phyloP scores from a whole-genome alignment of 2,888 invertebrate species.

The Gortyna flavago region DNA sequence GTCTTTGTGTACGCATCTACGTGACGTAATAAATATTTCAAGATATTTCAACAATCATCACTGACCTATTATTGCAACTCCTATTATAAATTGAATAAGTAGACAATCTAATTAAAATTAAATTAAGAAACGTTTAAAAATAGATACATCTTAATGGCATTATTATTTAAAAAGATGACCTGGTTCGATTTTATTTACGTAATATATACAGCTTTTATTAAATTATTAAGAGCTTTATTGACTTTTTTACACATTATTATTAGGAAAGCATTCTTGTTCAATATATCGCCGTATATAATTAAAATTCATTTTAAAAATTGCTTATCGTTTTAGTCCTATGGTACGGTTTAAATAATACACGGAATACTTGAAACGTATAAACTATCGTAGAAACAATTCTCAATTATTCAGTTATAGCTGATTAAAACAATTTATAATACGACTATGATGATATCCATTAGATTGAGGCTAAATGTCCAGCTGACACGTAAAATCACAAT shows the following conservation, averaged over 20 bases:
- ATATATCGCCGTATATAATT: background rate
- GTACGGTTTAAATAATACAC: background rate
- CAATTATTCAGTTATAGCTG: background rate
- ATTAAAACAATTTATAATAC: slow-evolving; percentile 10
- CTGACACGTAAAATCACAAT: slow-evolving; percentile 62
- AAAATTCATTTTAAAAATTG: background rate
- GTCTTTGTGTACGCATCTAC: slow-evolving; percentile 27
- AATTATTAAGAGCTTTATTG: slow-evolving; percentile 10
- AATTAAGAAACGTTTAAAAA: slow-evolving; percentile 15
- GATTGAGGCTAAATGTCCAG: slow-evolving; percentile 26
- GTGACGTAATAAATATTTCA: slow-evolving; percentile 16
- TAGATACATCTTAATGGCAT: slow-evolving; percentile 22
- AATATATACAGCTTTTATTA: slow-evolving; percentile 1
- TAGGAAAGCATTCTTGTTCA: slow-evolving; percentile 9
- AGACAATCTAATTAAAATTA: slow-evolving; percentile 23
- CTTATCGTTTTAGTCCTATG: background rate
- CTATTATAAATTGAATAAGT: background rate
- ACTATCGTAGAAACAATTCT: background rate
- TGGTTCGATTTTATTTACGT: slow-evolving; percentile 21
- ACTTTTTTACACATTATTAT: background rate
- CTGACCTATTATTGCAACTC: background rate
- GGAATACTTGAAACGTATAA: slow-evolving; percentile 2
- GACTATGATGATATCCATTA: slow-evolving; percentile 15
- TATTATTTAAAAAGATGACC: slow-evolving; percentile 26
- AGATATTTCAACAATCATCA: background rate